Evolutionary conservation across 2,113 vertebrate genomes (phyloP), one percentile per base, ranked within the genome.

Genomic region (Fulmarus glacialis): DNA sequence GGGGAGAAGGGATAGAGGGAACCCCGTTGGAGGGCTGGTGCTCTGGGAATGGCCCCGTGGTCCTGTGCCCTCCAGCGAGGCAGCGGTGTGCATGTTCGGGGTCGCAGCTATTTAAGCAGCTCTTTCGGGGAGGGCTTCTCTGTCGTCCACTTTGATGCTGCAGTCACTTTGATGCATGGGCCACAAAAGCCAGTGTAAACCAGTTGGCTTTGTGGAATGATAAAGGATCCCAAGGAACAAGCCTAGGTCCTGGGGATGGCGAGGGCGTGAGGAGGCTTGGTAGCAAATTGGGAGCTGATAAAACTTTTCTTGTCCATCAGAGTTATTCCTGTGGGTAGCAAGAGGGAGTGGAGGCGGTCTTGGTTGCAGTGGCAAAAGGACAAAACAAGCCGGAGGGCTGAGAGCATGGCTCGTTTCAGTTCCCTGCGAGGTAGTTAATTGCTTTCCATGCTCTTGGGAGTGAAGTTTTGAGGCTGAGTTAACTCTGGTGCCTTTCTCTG

Each of bases 121-220:
- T 17, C 17, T 27, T 55, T 11, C 1, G 4, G 40, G 40, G 50
- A 23, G n/a, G 11, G 6, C 13, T 40, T 21, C 40, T 21, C 47
- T 29, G 45, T 6, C 15, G 5, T 2, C 9, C 36, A 2, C 6
- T 40, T 12, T 40, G 2, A 4, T 40, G 3, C 40, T 17, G 11
- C 1, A 2, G 34, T 11, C 36, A 3, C 29, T 20, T 50, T 26
- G 29, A 38, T 22, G 29, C 22, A 4, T 8, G 6, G 50, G 45
- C 63, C 47, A 70, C 18, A 7, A 58, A 62, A n/a, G 18, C 12
- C 29, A 8, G 12, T 2, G 22, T 52, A 30, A 64, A 45, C 26
- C 59, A 36, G 9, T 40, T 34, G 71, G 15, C 48, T 73, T n/a
- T 53, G 27, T 40, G 71, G 38, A 55, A 7, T 74, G 24, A 21